Conservation (phyloP, 2,797 vertebrate species). For the Lycodopsis pacificus region DNA sequence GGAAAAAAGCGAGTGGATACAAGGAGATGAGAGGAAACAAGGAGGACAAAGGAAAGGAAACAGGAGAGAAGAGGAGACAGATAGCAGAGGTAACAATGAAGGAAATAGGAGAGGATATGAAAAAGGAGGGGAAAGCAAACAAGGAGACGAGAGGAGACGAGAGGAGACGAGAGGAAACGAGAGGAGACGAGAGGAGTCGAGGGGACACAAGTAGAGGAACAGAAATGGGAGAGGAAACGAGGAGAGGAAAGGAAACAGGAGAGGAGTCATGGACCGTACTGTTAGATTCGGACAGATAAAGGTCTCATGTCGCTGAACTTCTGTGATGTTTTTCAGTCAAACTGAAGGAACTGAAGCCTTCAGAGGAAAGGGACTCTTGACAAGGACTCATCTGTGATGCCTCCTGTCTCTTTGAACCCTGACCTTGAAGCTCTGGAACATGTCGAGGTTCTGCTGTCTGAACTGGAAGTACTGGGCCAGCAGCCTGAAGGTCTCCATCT, state of each 20-base stretch:
- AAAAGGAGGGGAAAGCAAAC: no score
- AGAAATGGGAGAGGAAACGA: no score
- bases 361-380: not conserved
- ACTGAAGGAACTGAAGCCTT: not conserved
- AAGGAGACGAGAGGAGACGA: no score
- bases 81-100: no score
- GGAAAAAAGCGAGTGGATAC: not conserved
- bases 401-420: no score
- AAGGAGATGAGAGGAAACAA: not conserved
- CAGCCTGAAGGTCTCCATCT: conserved; percentile 94
- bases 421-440: conserved; percentile 99
- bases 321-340: not conserved
- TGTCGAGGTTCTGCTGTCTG: conserved; percentile 98
- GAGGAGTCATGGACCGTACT: not conserved
- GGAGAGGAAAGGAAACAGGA: no score
- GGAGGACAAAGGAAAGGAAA: no score
- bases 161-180: no score
- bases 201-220: no score
- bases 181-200: no score
- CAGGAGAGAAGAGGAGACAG: no score
- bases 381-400: not conserved
- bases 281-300: not conserved
- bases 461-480: conserved; percentile 99
- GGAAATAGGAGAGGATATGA: no score
- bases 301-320: not conserved